Conservation (phyloP, 2,797 vertebrate species). For the Tiaroga cobitis region DNA sequence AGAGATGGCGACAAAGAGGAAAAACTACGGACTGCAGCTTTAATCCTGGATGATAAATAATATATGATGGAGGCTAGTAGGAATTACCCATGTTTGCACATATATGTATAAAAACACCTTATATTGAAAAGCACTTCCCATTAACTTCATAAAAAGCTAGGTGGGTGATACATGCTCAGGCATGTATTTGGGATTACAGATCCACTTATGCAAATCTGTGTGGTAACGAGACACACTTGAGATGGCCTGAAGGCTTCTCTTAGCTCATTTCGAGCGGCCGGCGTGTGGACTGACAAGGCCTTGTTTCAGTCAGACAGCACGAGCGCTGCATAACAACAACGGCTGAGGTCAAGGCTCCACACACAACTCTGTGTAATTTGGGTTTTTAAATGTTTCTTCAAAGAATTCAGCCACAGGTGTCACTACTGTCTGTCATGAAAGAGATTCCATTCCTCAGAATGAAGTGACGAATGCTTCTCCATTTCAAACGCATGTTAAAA, state of each 20-base stretch:
- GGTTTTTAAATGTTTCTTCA: not conserved
- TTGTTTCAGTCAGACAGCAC: slow-evolving; percentile 50
- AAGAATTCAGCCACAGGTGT: not conserved
- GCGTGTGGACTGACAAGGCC: slow-evolving; percentile 29
- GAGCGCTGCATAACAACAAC: slow-evolving; percentile 55
- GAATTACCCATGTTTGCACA: not conserved
- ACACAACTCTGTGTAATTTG: not conserved
- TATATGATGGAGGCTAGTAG: not conserved
- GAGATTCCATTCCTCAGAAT: not conserved
- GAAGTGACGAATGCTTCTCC: not conserved
- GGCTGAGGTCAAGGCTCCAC: slow-evolving; percentile 5
- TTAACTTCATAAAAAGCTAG: not conserved
- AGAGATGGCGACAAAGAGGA: too few species aligned
- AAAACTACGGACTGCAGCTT: too few species aligned
- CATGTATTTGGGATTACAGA: slow-evolving; percentile 12
- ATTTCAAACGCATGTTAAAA: slow-evolving; percentile 38
- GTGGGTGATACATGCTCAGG: not conserved
- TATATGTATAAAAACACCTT: not conserved
- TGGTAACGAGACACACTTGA: slow-evolving; percentile 35
- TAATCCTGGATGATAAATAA: too few species aligned
- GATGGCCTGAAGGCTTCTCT: slow-evolving; percentile 37
- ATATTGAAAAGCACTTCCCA: not conserved
- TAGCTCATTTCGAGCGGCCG: slow-evolving; percentile 40
- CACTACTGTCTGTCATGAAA: not conserved
- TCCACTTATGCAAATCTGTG: slow-evolving; percentile 30